Evolutionary conservation across 1,140 invertebrate genomes (phyloP).

Genomic region (Odontomachus brunneus): DNA sequence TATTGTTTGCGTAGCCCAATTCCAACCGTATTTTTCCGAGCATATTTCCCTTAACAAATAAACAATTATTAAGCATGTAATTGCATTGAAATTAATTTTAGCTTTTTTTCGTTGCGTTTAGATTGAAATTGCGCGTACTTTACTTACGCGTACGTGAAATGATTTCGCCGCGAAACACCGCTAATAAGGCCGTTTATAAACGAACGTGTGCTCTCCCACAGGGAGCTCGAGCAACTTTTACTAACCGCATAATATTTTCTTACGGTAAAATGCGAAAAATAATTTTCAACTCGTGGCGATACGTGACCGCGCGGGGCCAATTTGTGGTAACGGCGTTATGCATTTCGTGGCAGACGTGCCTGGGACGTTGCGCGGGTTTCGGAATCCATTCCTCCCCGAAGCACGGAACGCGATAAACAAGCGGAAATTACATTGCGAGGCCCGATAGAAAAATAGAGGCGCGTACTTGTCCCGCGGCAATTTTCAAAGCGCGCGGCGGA

Average conservation of each 20-base stretch:
- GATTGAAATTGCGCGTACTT: conserved; percentile 3
- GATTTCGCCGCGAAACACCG: neutral
- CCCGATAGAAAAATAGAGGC: conserved; percentile 54
- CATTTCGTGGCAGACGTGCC: conserved; percentile 41
- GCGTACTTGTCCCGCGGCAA: conserved; percentile 11
- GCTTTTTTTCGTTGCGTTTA: neutral
- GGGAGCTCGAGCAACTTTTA: neutral
- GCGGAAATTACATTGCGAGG: conserved; percentile 54
- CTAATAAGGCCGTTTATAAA: neutral
- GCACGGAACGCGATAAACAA: conserved; percentile 60
- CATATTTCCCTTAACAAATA: neutral
- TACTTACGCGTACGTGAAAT: neutral
- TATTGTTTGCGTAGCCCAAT: neutral
- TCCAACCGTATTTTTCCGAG: neutral
- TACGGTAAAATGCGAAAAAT: conserved; percentile 25
- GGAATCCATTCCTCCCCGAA: conserved; percentile 55
- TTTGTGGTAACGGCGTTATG: conserved; percentile 43
- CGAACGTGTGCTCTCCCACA: neutral
- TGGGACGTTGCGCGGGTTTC: conserved; percentile 42
- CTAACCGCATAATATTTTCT: conserved; percentile 14
- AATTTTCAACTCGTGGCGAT: conserved; percentile 49
- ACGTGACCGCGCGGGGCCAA: conserved; percentile 56
- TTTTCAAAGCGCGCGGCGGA: conserved; percentile 33
- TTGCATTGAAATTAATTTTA: neutral
- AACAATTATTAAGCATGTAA: neutral